phyloP scores from a whole-genome alignment of 2,888 invertebrate species.

The Achlya flavicornis region DNA sequence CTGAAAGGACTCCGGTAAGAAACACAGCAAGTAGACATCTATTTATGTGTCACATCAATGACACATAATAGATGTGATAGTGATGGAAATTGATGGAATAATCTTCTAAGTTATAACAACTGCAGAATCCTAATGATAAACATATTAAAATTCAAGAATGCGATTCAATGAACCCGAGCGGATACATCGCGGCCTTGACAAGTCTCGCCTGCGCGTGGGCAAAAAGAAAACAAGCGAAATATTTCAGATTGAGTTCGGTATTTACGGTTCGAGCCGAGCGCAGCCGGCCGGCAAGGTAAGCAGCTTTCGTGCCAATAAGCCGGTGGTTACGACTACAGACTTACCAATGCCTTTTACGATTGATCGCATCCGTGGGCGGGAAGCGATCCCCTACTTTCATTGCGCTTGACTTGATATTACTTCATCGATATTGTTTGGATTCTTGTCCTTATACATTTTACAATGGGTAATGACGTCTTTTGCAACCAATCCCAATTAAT shows the following conservation, averaged over 20 bases:
- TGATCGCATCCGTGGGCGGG: constrained; percentile 47
- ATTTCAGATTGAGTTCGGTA: constrained; percentile 42
- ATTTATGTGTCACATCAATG: too few species aligned
- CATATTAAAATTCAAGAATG: constrained; percentile 43
- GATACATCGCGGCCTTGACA: constrained; percentile 63
- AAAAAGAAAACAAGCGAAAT: constrained; percentile 54
- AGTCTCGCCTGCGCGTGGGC: constrained; percentile 29
- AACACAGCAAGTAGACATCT: too few species aligned
- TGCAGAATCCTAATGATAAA: constrained; percentile 25
- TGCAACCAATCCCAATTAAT: constrained; percentile 10
- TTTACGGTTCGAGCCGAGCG: constrained; percentile 51
- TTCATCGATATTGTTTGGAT: constrained; percentile 30
- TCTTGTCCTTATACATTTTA: constrained; percentile 20
- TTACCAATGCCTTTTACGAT: constrained; percentile 16
- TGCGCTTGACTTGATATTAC: constrained; percentile 29
- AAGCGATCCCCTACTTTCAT: constrained; percentile 40
- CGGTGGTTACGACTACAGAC: constrained; percentile 38
- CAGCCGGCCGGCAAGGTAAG: constrained; percentile 67
- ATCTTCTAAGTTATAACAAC: constrained; percentile 15
- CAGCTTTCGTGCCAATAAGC: constrained; percentile 63
- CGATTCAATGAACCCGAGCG: constrained; percentile 58
- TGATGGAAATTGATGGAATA: constrained; percentile 12
- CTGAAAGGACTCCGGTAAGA: too few species aligned
- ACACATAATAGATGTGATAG: too few species aligned
- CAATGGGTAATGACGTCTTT: constrained; percentile 17